Evolutionary conservation across 2,888 invertebrate genomes (phyloP).

Genomic region (Parapristionchus giblindavisi): DNA sequence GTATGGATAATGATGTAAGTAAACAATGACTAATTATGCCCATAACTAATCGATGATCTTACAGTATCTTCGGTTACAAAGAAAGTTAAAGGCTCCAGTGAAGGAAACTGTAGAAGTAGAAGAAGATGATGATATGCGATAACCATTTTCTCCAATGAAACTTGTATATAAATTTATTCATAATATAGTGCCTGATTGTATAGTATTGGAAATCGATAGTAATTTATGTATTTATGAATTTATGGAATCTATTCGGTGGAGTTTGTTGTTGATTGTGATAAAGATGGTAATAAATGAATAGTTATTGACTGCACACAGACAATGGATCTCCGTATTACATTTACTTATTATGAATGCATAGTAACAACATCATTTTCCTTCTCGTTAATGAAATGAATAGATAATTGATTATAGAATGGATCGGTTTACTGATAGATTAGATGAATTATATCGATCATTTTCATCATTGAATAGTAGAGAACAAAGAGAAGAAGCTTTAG

Average conservation of each 20-base stretch:
- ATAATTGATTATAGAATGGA: constrained; percentile 19
- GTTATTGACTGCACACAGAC: too few relatives aligned
- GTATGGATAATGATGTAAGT: constrained; percentile 65
- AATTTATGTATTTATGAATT: not conserved
- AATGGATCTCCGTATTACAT: too few relatives aligned
- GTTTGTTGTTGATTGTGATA: not conserved
- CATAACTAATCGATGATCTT: not conserved
- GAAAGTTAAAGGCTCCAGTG: constrained; percentile 50
- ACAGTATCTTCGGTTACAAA: constrained; percentile 59
- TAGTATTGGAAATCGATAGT: not conserved
- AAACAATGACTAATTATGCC: too few relatives aligned
- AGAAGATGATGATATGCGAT: constrained; percentile 50
- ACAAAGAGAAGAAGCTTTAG: constrained; percentile 5
- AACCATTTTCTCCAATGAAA: not conserved
- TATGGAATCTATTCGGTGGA: too few relatives aligned
- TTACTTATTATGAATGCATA: too few relatives aligned
- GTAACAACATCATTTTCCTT: too few relatives aligned
- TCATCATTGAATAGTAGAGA: constrained; percentile 4
- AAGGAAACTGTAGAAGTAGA: constrained; percentile 41
- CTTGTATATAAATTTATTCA: not conserved
- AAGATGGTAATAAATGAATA: constrained; percentile 15
- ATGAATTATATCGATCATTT: constrained; percentile 20
- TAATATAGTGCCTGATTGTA: not conserved
- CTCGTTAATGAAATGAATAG: too few relatives aligned
- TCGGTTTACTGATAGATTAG: constrained; percentile 6